phyloP scores from a whole-genome alignment of 2,797 vertebrate species.

The Hirundo rustica region DNA sequence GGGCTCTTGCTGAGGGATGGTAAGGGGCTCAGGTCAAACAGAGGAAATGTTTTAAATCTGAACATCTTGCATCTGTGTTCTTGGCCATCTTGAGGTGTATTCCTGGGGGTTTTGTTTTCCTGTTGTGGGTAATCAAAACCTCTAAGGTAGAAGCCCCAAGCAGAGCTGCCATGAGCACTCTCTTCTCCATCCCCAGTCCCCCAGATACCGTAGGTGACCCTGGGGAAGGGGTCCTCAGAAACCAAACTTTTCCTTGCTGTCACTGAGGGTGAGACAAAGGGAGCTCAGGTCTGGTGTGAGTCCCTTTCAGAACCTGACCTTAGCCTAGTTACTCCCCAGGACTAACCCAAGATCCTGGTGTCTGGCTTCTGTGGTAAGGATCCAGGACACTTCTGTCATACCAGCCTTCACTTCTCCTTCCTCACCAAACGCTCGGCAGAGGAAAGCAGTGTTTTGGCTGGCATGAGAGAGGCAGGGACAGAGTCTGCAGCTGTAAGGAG shows the following conservation, averaged over 20 bases:
- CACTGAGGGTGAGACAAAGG: neutral
- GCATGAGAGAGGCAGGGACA: neutral
- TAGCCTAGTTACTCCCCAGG: neutral
- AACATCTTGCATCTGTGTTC: neutral
- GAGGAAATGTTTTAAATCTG: neutral
- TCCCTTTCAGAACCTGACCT: neutral
- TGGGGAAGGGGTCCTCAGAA: neutral
- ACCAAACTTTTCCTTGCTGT: rapidly evolving
- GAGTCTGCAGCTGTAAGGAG: conserved; percentile 20
- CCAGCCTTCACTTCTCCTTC: neutral
- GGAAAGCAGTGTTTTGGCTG: conserved; percentile 1
- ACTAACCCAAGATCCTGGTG: neutral
- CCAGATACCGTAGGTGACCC: neutral
- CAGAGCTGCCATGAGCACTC: neutral
- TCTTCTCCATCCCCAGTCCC: neutral
- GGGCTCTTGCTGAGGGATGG: neutral
- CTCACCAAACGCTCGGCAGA: neutral
- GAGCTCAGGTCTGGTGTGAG: neutral
- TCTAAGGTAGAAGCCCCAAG: neutral
- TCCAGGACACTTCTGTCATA: neutral
- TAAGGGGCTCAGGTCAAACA: neutral
- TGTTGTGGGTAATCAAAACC: neutral
- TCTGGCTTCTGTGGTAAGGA: neutral
- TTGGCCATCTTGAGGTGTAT: neutral
- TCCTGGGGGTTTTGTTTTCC: neutral